phyloP scores from a whole-genome alignment of 2,888 invertebrate genomes.

The Pheosia gnoma region DNA sequence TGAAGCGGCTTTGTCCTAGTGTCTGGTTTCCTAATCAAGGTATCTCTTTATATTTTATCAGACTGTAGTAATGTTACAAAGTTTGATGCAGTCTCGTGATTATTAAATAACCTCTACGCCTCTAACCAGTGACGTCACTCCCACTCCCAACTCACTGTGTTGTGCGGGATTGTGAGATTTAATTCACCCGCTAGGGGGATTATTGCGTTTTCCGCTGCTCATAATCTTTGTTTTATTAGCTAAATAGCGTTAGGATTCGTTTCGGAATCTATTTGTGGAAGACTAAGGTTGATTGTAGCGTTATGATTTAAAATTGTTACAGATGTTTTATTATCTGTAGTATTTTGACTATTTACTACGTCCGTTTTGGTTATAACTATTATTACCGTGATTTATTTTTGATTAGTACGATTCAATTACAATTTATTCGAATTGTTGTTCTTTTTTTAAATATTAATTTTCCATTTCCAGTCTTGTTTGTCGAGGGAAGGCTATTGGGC shows the following conservation, averaged over 20 bases:
- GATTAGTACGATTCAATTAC: too few relatives aligned
- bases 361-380: too few relatives aligned
- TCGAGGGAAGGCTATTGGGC: background rate
- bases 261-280: constrained; percentile 5
- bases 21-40: too few relatives aligned
- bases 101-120: background rate
- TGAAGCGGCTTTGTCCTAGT: too few relatives aligned
- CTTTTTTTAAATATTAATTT: constrained; percentile 2
- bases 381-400: too few relatives aligned
- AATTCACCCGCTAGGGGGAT: constrained; percentile 20
- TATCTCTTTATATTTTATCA: too few relatives aligned
- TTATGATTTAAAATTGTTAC: constrained; percentile 1
- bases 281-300: constrained; percentile 15
- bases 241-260: constrained; percentile 9
- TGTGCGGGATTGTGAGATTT: constrained; percentile 10
- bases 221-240: constrained; percentile 17
- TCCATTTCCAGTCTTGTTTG: constrained; percentile 1
- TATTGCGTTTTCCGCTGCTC: constrained; percentile 12
- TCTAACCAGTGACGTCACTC: background rate
- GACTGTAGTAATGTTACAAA: too few relatives aligned
- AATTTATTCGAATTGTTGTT: background rate
- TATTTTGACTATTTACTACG: too few relatives aligned
- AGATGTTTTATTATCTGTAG: background rate
- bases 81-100: background rate
- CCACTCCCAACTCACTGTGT: background rate